Evolutionary conservation across 2,888 invertebrate species (phyloP), one percentile per base, ranked within the genome.

Genomic region (Yponomeuta plumbellus): DNA sequence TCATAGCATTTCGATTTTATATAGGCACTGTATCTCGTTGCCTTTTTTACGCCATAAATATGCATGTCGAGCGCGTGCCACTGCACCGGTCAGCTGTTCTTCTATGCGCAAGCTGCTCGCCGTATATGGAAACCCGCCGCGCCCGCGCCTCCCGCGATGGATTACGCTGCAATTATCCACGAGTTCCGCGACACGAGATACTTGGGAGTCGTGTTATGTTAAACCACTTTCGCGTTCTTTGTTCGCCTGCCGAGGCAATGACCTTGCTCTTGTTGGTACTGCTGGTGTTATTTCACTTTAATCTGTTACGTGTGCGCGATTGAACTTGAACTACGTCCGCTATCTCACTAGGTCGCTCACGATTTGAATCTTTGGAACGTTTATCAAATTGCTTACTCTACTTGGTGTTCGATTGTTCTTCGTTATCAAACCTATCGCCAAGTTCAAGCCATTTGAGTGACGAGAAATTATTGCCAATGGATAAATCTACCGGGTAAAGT

Each of bases 151-250:
- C 63, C 69, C 78, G 76, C 85, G 88, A 86, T 85, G 88, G 86
- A 90, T 89, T 90, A 89, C 89, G 83, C 85, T 81, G 88, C 88
- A 88, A 89, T 89, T 88, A 88, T 86, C 81, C 81, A 81, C 73
- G 78, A 81, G 79, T 76, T 78, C 74, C 52, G 67, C 62, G 68
- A 62, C 75, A 76, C 74, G 76, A 76, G 74, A 78, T 72, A 78
- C 34, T 44, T 61, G 2, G 52, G 34, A 34, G 76, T 79, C 76
- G 80, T 83, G 80, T 80, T 81, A 82, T 80, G 76, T 75, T 76
- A 80, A 80, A 84, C 84, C 88, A 89, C 90, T 90, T 89, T 90
- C 89, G 84, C 88, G 85, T 84, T 87, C 86, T 88, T 86, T 84
- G 87, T 86, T 84, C 83, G 72, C 72, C 79, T 80, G 89, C 84